These are phyloP conservation scores for Dendrocincla tyrannina DNA, from an alignment of 2,797 vertebrate species.

Conservation along the genomic window DNA sequence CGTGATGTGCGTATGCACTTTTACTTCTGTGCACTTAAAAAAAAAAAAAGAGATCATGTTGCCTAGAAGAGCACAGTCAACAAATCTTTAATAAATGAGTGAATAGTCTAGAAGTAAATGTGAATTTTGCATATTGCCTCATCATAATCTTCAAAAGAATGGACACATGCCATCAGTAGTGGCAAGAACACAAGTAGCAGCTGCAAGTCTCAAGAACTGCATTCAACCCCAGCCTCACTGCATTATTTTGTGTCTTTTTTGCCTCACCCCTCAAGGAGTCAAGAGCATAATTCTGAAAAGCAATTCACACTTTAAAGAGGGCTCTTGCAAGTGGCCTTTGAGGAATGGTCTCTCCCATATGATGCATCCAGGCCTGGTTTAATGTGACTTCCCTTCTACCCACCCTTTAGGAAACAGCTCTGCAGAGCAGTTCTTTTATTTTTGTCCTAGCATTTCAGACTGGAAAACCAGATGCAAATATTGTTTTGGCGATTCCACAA, in stretches of 20 bases:
- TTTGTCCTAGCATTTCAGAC: slow-evolving; percentile 12
- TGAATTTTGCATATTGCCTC: not conserved
- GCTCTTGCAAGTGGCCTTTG: slow-evolving; percentile 16
- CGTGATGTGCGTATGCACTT: not conserved
- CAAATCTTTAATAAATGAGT: not conserved
- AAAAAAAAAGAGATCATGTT: not conserved
- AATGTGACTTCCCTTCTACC: slow-evolving; percentile 12
- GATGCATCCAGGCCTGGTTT: slow-evolving; percentile 18
- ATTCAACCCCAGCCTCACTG: not conserved
- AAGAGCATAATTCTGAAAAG: not conserved
- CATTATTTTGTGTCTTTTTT: not conserved
- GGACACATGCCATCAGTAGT: not conserved
- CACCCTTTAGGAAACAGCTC: slow-evolving; percentile 16
- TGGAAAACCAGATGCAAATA: slow-evolving; percentile 59
- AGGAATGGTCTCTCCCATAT: not conserved
- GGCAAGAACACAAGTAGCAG: fast-evolving
- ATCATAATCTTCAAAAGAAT: not conserved
- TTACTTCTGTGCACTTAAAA: not conserved
- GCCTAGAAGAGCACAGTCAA: not conserved
- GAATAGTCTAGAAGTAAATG: not conserved
- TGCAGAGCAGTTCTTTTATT: slow-evolving; percentile 8
- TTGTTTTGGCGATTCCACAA: slow-evolving; percentile 30
- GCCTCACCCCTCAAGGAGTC: not conserved
- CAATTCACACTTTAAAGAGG: not conserved
- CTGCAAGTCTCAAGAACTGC: not conserved